Evolutionary conservation across 2,113 vertebrate species (phyloP), one percentile per base, ranked within the genome.

Genomic region (Pseudorectes ferrugineus): DNA sequence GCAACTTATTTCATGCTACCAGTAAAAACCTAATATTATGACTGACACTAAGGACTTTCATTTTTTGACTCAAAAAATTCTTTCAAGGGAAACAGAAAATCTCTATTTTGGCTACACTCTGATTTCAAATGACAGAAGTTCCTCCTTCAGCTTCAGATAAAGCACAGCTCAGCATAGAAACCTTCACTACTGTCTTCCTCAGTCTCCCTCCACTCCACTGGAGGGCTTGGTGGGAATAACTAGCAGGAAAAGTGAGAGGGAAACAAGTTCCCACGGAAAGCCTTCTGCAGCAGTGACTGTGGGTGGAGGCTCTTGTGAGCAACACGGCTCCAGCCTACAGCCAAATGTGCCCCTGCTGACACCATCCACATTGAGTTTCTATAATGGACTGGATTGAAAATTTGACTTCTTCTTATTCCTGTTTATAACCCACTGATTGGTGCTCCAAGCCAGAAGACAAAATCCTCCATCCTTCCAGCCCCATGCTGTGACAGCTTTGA

Each of bases 321-420:
- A 35, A 9, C 55, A 63, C 3, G 0, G 35, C 65, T 63, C 38
- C 36, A 59, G n/a, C 9, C 0, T 6, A 3, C 14, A 45, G 57
- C 11, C 22, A 45, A 46, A 35, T 4, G 29, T 24, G 25, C n/a
- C 36, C 67, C 52, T 6, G 18, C 45, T 45, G 49, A 54, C 54
- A 24, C 29, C 17, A 29, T 18, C 26, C 52, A 42, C 17, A 14
- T 5, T 3, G 15, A 36, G 31, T 5, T 52, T 76, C 76, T 45
- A 52, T 22, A 36, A 67, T 1, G 16, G 40, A 29, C 45, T 43
- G 59, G 26, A 59, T 0, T 48, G n/a, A 58, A 74, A 80, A 35
- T 46, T 29, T 45, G 11, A n/a, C 29, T 63, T 88, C 68, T 91
- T 84, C 42, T 35, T 63, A 7, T 14, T 63, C 55, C 59, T 74